Conservation (phyloP, 2,113 vertebrate genomes). For the Dicrurus megarhynchus region DNA sequence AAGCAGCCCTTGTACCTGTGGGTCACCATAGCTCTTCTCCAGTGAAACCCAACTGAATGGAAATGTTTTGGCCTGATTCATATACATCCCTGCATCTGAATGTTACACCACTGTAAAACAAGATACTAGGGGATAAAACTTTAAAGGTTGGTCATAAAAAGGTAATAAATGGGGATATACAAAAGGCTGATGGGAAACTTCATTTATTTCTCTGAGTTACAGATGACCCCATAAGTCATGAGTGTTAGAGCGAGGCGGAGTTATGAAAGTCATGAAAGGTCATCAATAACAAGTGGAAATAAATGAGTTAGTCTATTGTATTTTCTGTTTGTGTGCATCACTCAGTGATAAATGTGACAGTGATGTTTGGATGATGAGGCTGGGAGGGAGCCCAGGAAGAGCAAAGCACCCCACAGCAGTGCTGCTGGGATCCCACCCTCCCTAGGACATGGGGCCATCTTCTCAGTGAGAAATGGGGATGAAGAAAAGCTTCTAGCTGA, state of each 20-base stretch:
- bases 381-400: neutral
- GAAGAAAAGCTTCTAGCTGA: neutral
- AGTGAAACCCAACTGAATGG: neutral
- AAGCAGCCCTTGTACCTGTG: neutral
- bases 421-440: neutral
- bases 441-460: fast-evolving
- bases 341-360: neutral
- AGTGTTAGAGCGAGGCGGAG: neutral
- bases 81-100: neutral
- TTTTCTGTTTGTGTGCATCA: neutral
- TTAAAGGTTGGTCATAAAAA: conserved; percentile 58
- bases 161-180: conserved; percentile 51
- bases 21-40: neutral
- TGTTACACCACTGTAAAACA: conserved; percentile 14
- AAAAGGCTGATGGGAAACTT: conserved; percentile 42
- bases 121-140: conserved; percentile 45
- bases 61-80: neutral
- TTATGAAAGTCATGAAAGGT: conserved; percentile 46
- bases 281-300: conserved; percentile 44
- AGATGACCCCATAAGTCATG: conserved; percentile 34
- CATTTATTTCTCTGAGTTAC: conserved; percentile 47
- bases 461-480: neutral
- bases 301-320: conserved; percentile 1
- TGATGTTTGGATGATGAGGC: neutral
- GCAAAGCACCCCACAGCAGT: neutral